Evolutionary conservation across 2,113 vertebrate genomes (phyloP).

Genomic region (Sturnus vulgaris): DNA sequence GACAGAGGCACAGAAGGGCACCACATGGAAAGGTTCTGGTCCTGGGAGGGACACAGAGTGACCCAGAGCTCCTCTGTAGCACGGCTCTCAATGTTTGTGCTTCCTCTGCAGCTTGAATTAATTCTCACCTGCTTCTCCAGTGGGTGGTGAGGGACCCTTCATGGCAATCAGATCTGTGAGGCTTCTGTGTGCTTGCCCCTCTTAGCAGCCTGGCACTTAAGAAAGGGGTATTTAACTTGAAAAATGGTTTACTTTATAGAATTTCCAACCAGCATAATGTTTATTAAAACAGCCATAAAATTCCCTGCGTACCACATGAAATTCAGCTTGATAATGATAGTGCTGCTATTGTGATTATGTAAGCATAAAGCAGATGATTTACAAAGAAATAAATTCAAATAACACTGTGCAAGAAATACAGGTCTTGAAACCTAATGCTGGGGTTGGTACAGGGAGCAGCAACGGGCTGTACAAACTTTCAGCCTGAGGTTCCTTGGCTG

Average conservation of each 20-base stretch:
- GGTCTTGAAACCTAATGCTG: background rate
- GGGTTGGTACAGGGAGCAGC: background rate
- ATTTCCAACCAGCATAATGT: background rate
- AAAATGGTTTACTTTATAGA: constrained; percentile 4
- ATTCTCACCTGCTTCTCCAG: background rate
- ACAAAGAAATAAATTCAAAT: constrained; percentile 8
- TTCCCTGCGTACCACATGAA: background rate
- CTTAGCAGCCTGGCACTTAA: background rate
- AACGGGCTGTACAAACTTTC: background rate
- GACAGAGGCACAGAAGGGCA: background rate
- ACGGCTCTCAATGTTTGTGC: accelerated
- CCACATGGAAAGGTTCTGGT: background rate
- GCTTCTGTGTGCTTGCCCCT: background rate
- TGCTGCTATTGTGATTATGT: background rate
- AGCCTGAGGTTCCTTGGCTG: background rate
- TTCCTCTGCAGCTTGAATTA: background rate
- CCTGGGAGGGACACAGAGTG: background rate
- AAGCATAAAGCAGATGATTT: constrained; percentile 21
- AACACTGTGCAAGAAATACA: background rate
- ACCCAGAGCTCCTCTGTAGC: background rate
- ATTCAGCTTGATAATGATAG: constrained; percentile 18
- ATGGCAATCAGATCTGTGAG: background rate
- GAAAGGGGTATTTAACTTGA: constrained; percentile 15
- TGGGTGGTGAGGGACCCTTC: background rate
- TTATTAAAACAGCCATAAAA: constrained; percentile 40